phyloP scores from a whole-genome alignment of 2,888 invertebrate genomes.

The Xanthia togata region DNA sequence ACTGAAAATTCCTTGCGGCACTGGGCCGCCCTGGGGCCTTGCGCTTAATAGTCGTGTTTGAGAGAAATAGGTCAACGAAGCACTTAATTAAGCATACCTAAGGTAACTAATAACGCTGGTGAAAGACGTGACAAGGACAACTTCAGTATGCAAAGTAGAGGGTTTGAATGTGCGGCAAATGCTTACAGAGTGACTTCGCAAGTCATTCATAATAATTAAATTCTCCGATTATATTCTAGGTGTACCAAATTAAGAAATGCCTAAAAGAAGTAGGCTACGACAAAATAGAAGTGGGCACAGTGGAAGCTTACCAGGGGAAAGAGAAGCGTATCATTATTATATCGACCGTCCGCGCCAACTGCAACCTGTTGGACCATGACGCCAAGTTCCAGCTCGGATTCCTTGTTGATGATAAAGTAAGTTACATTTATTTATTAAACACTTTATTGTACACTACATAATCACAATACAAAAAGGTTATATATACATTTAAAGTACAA shows the following conservation, averaged over 20 bases:
- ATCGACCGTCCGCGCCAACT: slow-evolving; percentile 94
- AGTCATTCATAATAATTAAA: not conserved
- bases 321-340: slow-evolving; percentile 95
- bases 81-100: too few species aligned
- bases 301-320: slow-evolving; percentile 96
- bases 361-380: slow-evolving; percentile 88
- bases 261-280: slow-evolving; percentile 77
- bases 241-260: slow-evolving; percentile 85
- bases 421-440: not conserved
- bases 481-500: too few species aligned
- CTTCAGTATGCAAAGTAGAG: too few species aligned
- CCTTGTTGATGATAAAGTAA: slow-evolving; percentile 86
- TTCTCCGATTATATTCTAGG: slow-evolving; percentile 68
- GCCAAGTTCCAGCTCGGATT: slow-evolving; percentile 90
- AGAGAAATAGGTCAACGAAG: too few species aligned
- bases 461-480: too few species aligned
- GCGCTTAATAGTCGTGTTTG: too few species aligned
- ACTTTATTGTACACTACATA: too few species aligned
- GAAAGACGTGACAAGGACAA: too few species aligned
- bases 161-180: not conserved
- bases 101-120: too few species aligned
- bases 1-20: too few species aligned
- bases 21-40: too few species aligned
- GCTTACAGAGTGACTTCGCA: not conserved
- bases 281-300: slow-evolving; percentile 93